Conservation (phyloP, 2,888 invertebrate species). For the Leucophora obtusa region DNA sequence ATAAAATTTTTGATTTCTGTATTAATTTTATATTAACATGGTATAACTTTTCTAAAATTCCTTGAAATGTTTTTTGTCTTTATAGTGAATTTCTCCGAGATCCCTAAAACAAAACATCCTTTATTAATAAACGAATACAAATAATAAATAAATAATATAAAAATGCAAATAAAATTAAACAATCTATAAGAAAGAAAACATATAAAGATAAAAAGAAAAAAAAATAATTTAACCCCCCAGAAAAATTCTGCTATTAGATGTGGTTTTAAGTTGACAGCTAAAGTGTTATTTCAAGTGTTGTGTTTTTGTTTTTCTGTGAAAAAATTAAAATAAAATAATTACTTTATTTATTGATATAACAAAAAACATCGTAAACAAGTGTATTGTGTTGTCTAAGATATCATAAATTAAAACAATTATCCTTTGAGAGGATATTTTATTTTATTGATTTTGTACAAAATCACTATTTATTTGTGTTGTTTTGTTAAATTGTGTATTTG, state of each 20-base stretch:
- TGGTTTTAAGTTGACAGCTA: not conserved
- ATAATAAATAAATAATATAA: not conserved
- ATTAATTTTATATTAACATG: no score
- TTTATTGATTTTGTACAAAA: not conserved
- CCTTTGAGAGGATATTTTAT: not conserved
- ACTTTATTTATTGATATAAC: not conserved
- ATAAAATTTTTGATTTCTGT: no score
- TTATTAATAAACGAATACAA: not conserved
- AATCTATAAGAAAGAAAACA: slow-evolving; percentile 8
- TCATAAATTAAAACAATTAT: slow-evolving; percentile 12
- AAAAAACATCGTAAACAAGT: slow-evolving; percentile 19
- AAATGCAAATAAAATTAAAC: slow-evolving; percentile 16
- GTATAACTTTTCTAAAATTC: no score
- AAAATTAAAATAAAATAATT: not conserved
- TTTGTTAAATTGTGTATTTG: not conserved
- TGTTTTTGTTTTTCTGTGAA: slow-evolving; percentile 3
- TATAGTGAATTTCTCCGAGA: not conserved
- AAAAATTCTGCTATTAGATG: slow-evolving; percentile 13
- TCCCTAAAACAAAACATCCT: not conserved
- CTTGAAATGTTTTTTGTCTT: not conserved
- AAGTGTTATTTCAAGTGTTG: slow-evolving; percentile 10
- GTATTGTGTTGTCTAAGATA: not conserved
- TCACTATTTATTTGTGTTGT: not conserved
- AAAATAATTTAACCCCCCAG: not conserved
- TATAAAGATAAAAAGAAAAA: not conserved